Evolutionary conservation across 2,888 invertebrate genomes (phyloP).

Genomic region (Bombyx huttoni): DNA sequence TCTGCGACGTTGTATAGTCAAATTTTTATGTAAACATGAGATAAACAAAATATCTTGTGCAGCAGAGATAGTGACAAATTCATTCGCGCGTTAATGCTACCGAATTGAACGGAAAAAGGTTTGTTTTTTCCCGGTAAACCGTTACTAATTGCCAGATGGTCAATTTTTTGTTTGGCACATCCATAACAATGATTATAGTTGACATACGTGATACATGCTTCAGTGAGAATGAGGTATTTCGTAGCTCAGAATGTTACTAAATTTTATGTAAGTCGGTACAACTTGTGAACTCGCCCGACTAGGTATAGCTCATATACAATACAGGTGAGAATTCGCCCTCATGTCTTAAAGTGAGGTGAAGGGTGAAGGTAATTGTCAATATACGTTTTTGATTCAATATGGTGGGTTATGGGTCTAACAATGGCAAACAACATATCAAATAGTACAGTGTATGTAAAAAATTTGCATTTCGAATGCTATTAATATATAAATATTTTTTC

Average conservation of each 20-base stretch:
- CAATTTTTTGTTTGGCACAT: slow-evolving; percentile 49
- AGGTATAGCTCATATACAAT: too few species aligned
- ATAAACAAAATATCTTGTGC: background rate
- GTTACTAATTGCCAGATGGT: slow-evolving; percentile 63
- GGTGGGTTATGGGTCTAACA: too few species aligned
- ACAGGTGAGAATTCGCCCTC: too few species aligned
- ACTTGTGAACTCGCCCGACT: slow-evolving; percentile 1
- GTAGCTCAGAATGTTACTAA: slow-evolving; percentile 9
- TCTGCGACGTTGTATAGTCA: background rate
- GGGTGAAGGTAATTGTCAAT: too few species aligned
- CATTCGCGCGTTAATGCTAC: slow-evolving; percentile 56
- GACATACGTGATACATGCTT: slow-evolving; percentile 45
- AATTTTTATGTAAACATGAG: background rate
- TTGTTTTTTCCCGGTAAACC: slow-evolving; percentile 47
- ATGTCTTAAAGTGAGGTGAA: too few species aligned
- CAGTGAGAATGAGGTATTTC: slow-evolving; percentile 36
- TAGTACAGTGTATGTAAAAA: too few species aligned
- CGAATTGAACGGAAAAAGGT: slow-evolving; percentile 54
- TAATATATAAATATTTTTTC: too few species aligned
- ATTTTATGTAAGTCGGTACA: slow-evolving; percentile 9
- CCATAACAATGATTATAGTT: slow-evolving; percentile 43
- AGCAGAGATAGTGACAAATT: slow-evolving; percentile 3
- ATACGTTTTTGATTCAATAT: too few species aligned
- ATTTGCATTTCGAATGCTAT: too few species aligned
- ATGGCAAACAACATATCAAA: too few species aligned